Evolutionary conservation across 2,888 invertebrate genomes (phyloP).

Genomic region (Drosophila limbata): DNA sequence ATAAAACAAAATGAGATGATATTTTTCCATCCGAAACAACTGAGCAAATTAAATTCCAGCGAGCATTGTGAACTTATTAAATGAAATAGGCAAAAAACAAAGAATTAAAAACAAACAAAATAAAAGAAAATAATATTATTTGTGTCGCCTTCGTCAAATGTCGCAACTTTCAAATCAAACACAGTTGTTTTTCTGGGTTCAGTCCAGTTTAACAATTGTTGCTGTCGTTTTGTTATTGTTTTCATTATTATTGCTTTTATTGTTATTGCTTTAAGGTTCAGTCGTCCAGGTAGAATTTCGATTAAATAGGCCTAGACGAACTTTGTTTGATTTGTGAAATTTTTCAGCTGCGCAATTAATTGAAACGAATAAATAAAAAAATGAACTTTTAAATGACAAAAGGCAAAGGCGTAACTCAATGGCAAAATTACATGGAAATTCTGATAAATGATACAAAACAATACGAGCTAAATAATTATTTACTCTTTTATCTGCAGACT

Average conservation of each 20-base stretch:
- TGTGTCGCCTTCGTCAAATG: conserved; percentile 30
- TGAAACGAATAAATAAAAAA: conserved; percentile 22
- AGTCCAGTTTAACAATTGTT: conserved; percentile 13
- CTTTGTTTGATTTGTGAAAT: conserved; percentile 36
- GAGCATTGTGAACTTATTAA: conserved; percentile 47
- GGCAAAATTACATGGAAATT: conserved; percentile 38
- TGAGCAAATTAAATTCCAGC: conserved; percentile 67
- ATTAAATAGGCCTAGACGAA: conserved; percentile 22
- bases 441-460: conserved; percentile 46
- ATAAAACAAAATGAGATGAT: conserved; percentile 12
- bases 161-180: conserved; percentile 55
- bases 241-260: not conserved
- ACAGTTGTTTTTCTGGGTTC: conserved; percentile 50
- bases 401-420: conserved; percentile 22
- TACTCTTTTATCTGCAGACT: conserved; percentile 49
- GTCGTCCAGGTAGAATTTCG: conserved; percentile 2
- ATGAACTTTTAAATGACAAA: conserved; percentile 15
- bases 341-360: conserved; percentile 69
- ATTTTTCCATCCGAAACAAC: conserved; percentile 48
- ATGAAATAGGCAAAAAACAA: conserved; percentile 12
- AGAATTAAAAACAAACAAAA: not conserved
- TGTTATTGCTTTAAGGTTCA: conserved; percentile 2
- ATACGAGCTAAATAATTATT: conserved; percentile 60
- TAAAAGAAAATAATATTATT: conserved; percentile 12
- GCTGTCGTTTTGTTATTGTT: conserved; percentile 1